A percentile compares a stretch with the other conserved stretches of the same genome.
Evolutionary conservation across 2,888 invertebrate genomes (phyloP).

Genomic region (Scrobipalpa atriplicella): DNA sequence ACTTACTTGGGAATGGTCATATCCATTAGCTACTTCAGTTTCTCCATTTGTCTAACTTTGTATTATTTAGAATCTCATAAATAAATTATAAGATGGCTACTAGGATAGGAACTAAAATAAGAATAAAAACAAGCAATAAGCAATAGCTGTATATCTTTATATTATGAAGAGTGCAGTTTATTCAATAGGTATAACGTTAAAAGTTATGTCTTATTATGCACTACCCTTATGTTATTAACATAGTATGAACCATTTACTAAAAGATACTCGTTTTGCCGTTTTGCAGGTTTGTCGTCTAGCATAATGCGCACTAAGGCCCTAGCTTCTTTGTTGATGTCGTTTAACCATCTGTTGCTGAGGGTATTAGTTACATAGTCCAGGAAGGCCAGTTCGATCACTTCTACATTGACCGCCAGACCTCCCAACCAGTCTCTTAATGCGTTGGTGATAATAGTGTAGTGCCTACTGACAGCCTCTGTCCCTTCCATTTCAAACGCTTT

Average conservation of each 20-base stretch:
- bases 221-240: not conserved
- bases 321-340: not conserved
- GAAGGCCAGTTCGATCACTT: not conserved
- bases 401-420: not conserved
- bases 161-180: too few species aligned
- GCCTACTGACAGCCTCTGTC: not conserved
- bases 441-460: not conserved
- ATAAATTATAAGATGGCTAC: too few species aligned
- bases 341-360: not conserved
- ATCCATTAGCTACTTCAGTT: too few species aligned
- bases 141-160: too few species aligned
- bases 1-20: too few species aligned
- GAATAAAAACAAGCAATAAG: too few species aligned
- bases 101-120: too few species aligned
- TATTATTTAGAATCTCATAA: too few species aligned
- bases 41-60: too few species aligned
- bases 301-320: not conserved
- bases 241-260: not conserved
- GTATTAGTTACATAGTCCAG: not conserved
- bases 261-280: conserved; percentile 3
- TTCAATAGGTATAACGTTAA: too few species aligned
- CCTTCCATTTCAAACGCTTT: not conserved
- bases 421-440: not conserved
- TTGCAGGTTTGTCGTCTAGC: not conserved
- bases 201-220: too few species aligned